phyloP scores from a whole-genome alignment of 2,888 invertebrate species.

The Nymphalis urticae region DNA sequence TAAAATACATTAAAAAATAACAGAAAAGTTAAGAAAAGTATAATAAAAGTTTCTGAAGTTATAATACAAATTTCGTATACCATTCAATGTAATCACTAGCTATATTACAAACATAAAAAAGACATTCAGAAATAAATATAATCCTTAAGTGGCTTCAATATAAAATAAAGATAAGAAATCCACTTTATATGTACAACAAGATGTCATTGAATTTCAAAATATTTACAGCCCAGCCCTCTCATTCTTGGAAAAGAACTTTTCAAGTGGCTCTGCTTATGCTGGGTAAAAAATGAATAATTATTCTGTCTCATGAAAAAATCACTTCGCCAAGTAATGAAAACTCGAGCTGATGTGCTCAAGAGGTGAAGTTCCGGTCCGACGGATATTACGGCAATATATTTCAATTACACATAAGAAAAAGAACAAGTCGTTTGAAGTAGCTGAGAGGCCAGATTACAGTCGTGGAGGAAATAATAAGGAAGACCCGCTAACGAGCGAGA shows the following conservation, averaged over 20 bases:
- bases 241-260: constrained; percentile 54
- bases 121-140: background rate
- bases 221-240: constrained; percentile 37
- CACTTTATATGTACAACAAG: constrained; percentile 10
- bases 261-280: constrained; percentile 58
- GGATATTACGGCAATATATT: constrained; percentile 82
- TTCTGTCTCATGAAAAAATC: constrained; percentile 75
- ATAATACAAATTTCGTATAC: too few species aligned
- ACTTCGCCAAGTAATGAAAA: constrained; percentile 78
- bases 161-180: constrained; percentile 15
- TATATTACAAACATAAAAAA: background rate
- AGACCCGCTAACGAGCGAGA: constrained; percentile 72
- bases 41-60: too few species aligned
- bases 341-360: constrained; percentile 76
- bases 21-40: too few species aligned
- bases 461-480: constrained; percentile 76
- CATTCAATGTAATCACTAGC: background rate
- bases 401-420: constrained; percentile 82
- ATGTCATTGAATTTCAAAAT: constrained; percentile 52
- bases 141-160: background rate
- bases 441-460: constrained; percentile 79
- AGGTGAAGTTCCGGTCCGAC: constrained; percentile 72
- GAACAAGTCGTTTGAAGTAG: constrained; percentile 81
- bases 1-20: too few species aligned
- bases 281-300: constrained; percentile 79